These are phyloP conservation scores for Turritopsis rubra DNA, from an alignment of 30 jellyfish, hydroid and myxozoan species.

Conservation along the genomic window DNA sequence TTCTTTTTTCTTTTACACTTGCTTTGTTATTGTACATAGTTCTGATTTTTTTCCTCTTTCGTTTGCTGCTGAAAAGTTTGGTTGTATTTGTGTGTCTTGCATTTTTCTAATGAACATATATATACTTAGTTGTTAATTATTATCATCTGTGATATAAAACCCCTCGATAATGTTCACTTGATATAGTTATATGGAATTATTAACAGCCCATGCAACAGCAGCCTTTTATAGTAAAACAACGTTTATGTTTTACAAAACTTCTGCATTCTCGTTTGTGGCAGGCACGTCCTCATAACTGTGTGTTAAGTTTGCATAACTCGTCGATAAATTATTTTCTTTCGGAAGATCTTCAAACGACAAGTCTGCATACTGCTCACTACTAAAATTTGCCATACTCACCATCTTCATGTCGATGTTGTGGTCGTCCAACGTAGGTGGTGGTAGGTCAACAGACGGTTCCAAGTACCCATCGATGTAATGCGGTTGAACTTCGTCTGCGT, in stretches of 20 bases:
- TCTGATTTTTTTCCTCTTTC: background rate
- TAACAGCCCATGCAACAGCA: too few species aligned
- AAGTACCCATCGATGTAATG: background rate
- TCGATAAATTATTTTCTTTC: background rate
- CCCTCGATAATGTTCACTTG: too few species aligned
- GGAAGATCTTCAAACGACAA: background rate
- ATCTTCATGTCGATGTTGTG: background rate
- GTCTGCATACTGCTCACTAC: slow-evolving; percentile 9
- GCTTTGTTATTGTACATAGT: background rate
- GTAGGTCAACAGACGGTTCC: background rate
- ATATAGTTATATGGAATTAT: too few species aligned
- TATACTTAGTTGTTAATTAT: too few species aligned
- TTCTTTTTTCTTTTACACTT: background rate
- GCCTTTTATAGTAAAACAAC: too few species aligned
- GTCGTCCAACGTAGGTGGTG: background rate
- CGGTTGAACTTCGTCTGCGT: slow-evolving; percentile 4
- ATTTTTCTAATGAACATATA: too few species aligned
- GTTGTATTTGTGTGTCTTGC: background rate
- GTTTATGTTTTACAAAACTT: background rate
- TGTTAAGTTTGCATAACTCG: background rate
- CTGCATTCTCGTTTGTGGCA: background rate
- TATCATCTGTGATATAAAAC: background rate
- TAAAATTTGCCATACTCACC: background rate
- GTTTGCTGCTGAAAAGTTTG: background rate
- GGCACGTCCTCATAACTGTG: slow-evolving; percentile 1